Base-by-base conservation (phyloP, 1,140 invertebrate species). In the Papilio polytes region DNA sequence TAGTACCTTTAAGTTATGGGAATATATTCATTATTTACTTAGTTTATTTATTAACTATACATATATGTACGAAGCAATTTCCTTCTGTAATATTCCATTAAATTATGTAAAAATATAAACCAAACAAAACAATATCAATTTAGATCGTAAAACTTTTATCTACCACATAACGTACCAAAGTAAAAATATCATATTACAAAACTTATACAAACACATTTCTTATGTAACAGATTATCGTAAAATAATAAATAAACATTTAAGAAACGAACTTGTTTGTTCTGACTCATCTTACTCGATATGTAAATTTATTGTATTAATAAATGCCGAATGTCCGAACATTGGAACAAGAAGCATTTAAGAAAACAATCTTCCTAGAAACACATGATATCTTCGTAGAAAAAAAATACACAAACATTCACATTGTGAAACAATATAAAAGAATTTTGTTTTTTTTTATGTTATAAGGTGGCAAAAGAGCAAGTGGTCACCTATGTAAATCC, bases 221-320 rank as follows among this genome's bases (percentile, higher is more conserved):
- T 63, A 63, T 63, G 59, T 12, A 63, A 63, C 59, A 63, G 59
- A 20, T 59, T 26, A 3, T 63, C 10, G 3, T 12, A 22, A 31
- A 13, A 26, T 13, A 63, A 63, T 31, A 63, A 63, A 31, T 0
- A 22, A 26, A 26, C 9, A 63, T 63, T 63, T 63, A 26, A 9
- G 6, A 63, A 59, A 59, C 6, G 8, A 59, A 63, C 59, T 63
- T 63, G 59, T 63, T 63, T 63, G 9, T 13, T 26, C 59, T 63
- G 59, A 63, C 59, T 63, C 59, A 63, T 63, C 59, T 63, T 63
- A 26, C 20, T 12, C 59, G 22, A 63, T 63, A 63, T 63, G 59
- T 63, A 63, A 22, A 63, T 63, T 63, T 63, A 63, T 63, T 63
- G 10, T 63, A n/a, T n/a, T n/a, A 63, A 63, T 63, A 1, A 63